Percentiles rank a stretch among this genome's conserved stretches.
These are phyloP conservation scores for Tragelaphus strepsiceros DNA, from an alignment of 2,113 vertebrate genomes.

Conservation along the genomic window DNA sequence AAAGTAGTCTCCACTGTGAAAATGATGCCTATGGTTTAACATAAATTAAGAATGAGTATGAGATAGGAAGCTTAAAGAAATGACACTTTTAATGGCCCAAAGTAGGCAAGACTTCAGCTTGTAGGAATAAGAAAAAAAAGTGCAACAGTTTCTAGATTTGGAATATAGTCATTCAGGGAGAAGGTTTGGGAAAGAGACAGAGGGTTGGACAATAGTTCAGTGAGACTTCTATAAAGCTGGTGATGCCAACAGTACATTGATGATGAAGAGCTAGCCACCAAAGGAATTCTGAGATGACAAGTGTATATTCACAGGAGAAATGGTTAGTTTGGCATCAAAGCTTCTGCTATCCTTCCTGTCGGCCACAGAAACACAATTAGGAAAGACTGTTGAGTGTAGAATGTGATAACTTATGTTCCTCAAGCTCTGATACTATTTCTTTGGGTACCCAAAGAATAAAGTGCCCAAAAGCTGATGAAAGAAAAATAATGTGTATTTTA, in stretches of 20 bases:
- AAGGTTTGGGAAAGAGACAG: not conserved
- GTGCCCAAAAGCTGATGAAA: not conserved
- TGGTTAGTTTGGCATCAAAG: not conserved
- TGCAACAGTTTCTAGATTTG: not conserved
- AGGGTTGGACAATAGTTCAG: not conserved
- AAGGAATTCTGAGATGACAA: not conserved
- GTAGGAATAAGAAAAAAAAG: not conserved
- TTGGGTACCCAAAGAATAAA: not conserved
- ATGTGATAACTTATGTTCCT: not conserved
- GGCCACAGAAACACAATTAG: not conserved
- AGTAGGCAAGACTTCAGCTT: not conserved
- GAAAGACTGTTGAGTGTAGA: not conserved
- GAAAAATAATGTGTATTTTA: slow-evolving; percentile 47
- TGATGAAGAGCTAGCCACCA: not conserved
- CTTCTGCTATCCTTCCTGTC: not conserved
- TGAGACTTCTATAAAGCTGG: not conserved
- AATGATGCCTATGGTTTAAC: not conserved
- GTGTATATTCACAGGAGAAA: not conserved
- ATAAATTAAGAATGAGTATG: not conserved
- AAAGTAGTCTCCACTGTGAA: not conserved
- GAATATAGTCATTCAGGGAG: not conserved
- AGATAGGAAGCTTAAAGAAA: not conserved
- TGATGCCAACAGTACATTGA: not conserved
- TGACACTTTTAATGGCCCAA: not conserved
- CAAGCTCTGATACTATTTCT: slow-evolving; percentile 17